Evolutionary conservation across 37 sponge, comb jelly and placozoan species (phyloP), one percentile per base, ranked within the genome.

Genomic region (Dysidea cf. avara): DNA sequence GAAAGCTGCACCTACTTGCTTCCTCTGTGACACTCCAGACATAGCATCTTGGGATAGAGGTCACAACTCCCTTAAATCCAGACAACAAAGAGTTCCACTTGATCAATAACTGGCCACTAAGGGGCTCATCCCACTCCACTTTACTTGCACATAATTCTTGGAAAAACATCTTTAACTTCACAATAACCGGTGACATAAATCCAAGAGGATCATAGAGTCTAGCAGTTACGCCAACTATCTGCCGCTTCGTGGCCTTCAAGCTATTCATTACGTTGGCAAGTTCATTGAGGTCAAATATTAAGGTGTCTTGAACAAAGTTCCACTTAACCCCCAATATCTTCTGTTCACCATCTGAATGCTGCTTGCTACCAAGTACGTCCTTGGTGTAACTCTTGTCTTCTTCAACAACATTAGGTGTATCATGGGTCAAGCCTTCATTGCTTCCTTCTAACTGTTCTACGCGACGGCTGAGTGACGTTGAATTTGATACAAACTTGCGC

Each of bases 11-110:
- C 20, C 39, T 52, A 20, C 4, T 21, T 4, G 40, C 76, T 5
- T 75, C 30, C 28, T 75, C 61, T 9, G 28, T 0, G 18, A 77
- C 32, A 17, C 68, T 58, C 18, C 36, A 25, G 24, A 34, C 38
- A 38, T 56, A 77, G 43, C 68, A 31, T 37, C 78, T 65, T 18
- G 58, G 78, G 46, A 56, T 55, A 3, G 60, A n/a, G 16, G 28
- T 20, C 61, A 59, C 11, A 3, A 48, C 56, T 21, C 34, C 11
- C 61, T 38, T 38, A 47, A 38, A 37, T 14, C 13, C 6, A 5
- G 13, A 20, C 60, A 72, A 2, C 2, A 72, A 31, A 18, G 11
- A 6, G 7, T 17, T 56, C 74, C 74, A 72, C 24, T 36, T 58
- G 7, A 4, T 3, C 74, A 71, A 30, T 2, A 52, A 32, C 32